A percentile compares a stretch with the other conserved stretches of the same genome.
Conservation (phyloP, 2,797 vertebrate genomes). For the Hippopotamyrus pictus region DNA sequence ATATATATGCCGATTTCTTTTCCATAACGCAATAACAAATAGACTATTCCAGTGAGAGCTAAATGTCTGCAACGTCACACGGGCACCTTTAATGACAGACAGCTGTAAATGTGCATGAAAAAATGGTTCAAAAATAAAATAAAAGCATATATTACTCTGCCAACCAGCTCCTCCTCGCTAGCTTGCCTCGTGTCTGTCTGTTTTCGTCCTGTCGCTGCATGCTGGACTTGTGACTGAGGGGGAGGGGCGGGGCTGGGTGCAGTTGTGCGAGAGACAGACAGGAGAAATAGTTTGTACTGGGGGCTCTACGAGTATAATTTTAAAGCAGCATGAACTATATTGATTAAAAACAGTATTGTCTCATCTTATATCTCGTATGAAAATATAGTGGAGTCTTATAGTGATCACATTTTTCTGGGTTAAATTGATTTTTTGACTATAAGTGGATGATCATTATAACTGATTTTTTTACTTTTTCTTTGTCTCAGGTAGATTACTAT, state of each 20-base stretch:
- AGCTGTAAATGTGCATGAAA: too few relatives aligned
- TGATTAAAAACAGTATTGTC: not conserved
- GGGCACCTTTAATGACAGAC: too few relatives aligned
- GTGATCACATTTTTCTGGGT: not conserved
- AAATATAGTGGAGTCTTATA: not conserved
- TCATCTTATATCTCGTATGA: not conserved
- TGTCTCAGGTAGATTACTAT: not conserved
- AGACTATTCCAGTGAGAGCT: too few relatives aligned
- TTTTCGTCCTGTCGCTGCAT: too few relatives aligned
- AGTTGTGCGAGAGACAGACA: not conserved
- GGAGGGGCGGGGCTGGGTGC: not conserved
- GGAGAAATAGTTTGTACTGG: not conserved
- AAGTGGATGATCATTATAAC: not conserved
- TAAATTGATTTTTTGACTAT: not conserved
- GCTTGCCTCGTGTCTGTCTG: too few relatives aligned
- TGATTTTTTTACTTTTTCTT: not conserved
- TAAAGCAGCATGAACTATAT: not conserved
- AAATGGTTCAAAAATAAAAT: too few relatives aligned
- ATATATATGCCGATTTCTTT: too few relatives aligned
- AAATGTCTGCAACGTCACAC: too few relatives aligned
- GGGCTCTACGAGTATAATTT: not conserved
- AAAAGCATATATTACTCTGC: too few relatives aligned
- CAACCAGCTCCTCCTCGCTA: too few relatives aligned
- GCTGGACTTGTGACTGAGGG: not conserved
- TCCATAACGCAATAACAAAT: too few relatives aligned